These are phyloP conservation scores for Colletes collaris DNA, from an alignment of 2,888 invertebrate genomes.

Conservation along the genomic window DNA sequence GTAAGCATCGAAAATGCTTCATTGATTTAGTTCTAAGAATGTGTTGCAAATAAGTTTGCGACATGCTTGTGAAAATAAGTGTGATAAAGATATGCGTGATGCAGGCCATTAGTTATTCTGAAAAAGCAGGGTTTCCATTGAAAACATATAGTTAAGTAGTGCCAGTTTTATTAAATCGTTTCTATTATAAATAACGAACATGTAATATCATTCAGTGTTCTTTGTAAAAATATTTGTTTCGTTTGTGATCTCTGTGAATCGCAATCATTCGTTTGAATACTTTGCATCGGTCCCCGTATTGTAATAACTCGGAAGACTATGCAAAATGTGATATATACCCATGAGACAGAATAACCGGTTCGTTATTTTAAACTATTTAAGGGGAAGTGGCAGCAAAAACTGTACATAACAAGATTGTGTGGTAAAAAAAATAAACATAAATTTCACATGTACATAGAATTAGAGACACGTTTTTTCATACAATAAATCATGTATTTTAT, in stretches of 20 bases:
- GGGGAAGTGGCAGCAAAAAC: slow-evolving; percentile 14
- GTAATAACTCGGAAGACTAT: slow-evolving; percentile 6
- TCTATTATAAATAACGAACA: slow-evolving; percentile 19
- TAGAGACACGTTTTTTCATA: slow-evolving; percentile 54
- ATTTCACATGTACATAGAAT: slow-evolving; percentile 53
- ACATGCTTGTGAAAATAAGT: slow-evolving; percentile 3
- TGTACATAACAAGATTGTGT: slow-evolving; percentile 60
- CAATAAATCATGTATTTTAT: slow-evolving; percentile 57
- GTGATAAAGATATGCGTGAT: slow-evolving; percentile 8
- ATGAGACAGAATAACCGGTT: slow-evolving; percentile 14
- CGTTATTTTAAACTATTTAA: slow-evolving; percentile 16
- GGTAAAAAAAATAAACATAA: slow-evolving; percentile 27
- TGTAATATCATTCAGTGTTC: slow-evolving; percentile 5
- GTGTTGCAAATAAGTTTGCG: slow-evolving; percentile 16
- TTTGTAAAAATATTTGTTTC: not conserved
- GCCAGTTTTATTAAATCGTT: slow-evolving; percentile 41
- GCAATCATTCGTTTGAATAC: slow-evolving; percentile 20
- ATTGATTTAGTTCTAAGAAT: slow-evolving; percentile 9
- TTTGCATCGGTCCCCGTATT: slow-evolving; percentile 28
- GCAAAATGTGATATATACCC: slow-evolving; percentile 7
- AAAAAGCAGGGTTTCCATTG: slow-evolving; percentile 14
- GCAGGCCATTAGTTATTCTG: not conserved
- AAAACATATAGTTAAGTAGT: slow-evolving; percentile 27
- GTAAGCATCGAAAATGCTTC: slow-evolving; percentile 7
- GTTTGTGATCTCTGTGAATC: slow-evolving; percentile 6